Evolutionary conservation across 1,140 invertebrate species (phyloP).

Genomic region (Pinna nobilis): DNA sequence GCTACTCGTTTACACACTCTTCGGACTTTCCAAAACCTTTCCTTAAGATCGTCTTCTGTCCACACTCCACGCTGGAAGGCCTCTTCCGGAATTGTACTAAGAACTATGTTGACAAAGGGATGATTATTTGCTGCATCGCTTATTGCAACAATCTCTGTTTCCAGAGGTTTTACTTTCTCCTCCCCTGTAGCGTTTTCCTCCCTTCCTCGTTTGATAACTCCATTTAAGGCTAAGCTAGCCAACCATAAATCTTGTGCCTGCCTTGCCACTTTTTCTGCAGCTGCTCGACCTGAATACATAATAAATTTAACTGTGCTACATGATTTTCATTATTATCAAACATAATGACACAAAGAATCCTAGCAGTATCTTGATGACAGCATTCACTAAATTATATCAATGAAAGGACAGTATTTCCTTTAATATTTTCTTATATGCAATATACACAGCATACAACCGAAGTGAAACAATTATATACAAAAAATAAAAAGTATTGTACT

Average conservation of each 20-base stretch:
- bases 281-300: slow-evolving; percentile 82
- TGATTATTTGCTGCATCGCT: slow-evolving; percentile 73
- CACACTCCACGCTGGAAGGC: slow-evolving; percentile 87
- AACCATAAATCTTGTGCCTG: slow-evolving; percentile 93
- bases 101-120: slow-evolving; percentile 82
- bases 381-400: too few relatives aligned
- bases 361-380: too few relatives aligned
- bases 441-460: too few relatives aligned
- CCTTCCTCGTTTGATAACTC: slow-evolving; percentile 82
- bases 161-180: slow-evolving; percentile 82
- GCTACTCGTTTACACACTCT: slow-evolving; percentile 81
- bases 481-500: too few relatives aligned
- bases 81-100: slow-evolving; percentile 85
- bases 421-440: too few relatives aligned
- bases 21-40: slow-evolving; percentile 87
- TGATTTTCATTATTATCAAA: too few relatives aligned
- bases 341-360: too few relatives aligned
- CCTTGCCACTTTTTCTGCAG: slow-evolving; percentile 85
- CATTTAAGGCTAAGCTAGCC: slow-evolving; percentile 89
- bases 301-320: too few relatives aligned
- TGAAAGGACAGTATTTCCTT: too few relatives aligned
- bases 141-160: slow-evolving; percentile 83
- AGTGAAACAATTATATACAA: too few relatives aligned
- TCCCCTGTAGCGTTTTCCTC: slow-evolving; percentile 67
- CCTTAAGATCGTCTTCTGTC: slow-evolving; percentile 88